Base-by-base conservation (phyloP, 2,888 invertebrate species). In the Pelosia muscerda region DNA sequence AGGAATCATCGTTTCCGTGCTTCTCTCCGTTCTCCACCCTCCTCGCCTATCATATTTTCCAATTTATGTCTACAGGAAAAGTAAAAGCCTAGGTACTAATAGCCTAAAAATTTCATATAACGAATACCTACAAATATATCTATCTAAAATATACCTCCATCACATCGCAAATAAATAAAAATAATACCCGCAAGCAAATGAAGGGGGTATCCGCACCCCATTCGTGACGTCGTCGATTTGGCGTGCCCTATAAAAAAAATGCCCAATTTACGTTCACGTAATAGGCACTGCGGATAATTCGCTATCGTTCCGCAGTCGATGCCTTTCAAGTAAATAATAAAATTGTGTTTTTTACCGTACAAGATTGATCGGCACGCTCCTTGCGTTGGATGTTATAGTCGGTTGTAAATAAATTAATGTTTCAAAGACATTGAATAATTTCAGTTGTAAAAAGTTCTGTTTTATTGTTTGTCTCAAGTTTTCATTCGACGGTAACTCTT, bases 171-270 rank as follows among this genome's bases (percentile, higher is more conserved):
- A 49, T 25, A 42, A 42, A 38, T 65, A 59, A 64, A 65, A 56
- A 66, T 55, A 31, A 42, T 53, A 57, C 28, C 38, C 22, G 10
- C 64, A 53, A 60, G 60, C 62, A 65, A 38, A 54, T 55, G 55
- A 58, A 34, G 62, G 66, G n/a, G 58, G 69, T 65, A 59, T 60
- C 58, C 58, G 59, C 77, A 73, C 83, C 84, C 85, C 77, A 84
- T 91, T 85, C 92, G 92, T 92, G 92, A 86, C 88, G 86, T 84
- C 61, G 84, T 79, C 89, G 86, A 88, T 89, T 90, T 91, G 84
- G 86, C 89, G 87, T 87, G 89, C 83, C 83, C 86, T 85, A 88
- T 90, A 88, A 90, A 90, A 66, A 89, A 88, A 90, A 88, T 76
- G 79, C 76, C 81, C 85, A 86, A 90, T 90, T 91, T 90, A 90